phyloP scores from a whole-genome alignment of 2,797 vertebrate species.

The Microchirus variegatus region DNA sequence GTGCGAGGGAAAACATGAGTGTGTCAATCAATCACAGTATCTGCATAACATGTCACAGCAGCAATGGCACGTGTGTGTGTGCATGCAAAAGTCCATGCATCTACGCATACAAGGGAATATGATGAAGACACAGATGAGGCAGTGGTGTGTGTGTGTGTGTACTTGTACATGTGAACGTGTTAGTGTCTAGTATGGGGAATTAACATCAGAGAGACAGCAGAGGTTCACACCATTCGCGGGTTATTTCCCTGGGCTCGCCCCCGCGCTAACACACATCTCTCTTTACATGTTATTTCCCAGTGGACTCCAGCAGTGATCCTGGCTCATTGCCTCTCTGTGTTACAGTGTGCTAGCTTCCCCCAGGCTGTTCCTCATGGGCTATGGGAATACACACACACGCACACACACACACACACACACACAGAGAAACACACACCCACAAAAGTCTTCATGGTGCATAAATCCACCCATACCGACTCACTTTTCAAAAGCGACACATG shows the following conservation, averaged over 20 bases:
- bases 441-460: conserved; percentile 20
- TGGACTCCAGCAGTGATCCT: conserved; percentile 54
- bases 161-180: conserved; percentile 27
- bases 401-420: conserved; percentile 13
- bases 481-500: conserved; percentile 5
- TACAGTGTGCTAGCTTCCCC: conserved; percentile 48
- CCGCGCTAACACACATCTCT: conserved; percentile 53
- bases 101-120: neutral
- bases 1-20: conserved; percentile 10
- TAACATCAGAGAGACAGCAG: conserved; percentile 50
- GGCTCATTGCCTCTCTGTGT: conserved; percentile 63
- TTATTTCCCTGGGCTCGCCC: conserved; percentile 65
- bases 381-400: conserved; percentile 16
- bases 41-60: conserved; percentile 16
- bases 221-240: conserved; percentile 36
- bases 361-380: conserved; percentile 42
- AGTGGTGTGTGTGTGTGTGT: neutral
- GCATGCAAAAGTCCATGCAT: conserved; percentile 1
- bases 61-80: conserved; percentile 5
- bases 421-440: conserved; percentile 7
- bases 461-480: conserved; percentile 13
- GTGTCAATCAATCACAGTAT: conserved; percentile 24
- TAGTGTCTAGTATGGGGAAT: conserved; percentile 35
- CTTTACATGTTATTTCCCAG: conserved; percentile 74
- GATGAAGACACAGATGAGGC: conserved; percentile 18